Base-by-base conservation (phyloP, 2,888 invertebrate genomes). In the Patella ulyssiponensis region DNA sequence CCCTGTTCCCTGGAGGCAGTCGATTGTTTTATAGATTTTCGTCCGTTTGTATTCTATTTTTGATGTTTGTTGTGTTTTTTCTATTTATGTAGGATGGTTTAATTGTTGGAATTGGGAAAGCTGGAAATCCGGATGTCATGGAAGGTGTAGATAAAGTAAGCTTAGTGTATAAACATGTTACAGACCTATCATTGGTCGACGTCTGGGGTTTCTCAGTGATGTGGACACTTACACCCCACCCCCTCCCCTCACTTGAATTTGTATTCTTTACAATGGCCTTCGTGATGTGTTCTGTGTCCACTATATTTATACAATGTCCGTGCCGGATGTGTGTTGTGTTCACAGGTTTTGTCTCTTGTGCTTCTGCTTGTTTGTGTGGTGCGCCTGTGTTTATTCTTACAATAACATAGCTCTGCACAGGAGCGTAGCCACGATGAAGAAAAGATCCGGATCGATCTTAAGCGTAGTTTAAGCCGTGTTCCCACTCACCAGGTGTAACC, bases 51-150 rank as follows among this genome's bases (percentile, higher is more conserved):
- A 33, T 33, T 33, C 33, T 33, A 33, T 33, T 33, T 33, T 33
- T 3, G 33, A 33, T 33, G 4, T 3, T 33, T 33, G 3, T 33
- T 4, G 2, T 0, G 27, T 27, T 33, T 33, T 33, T 33, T 33
- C 2, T 33, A 33, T 33, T 44, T 44, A 81, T 81, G 12, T 76
- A 90, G 90, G 81, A 90, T 84, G 88, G 88, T 3, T 77, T 77
- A 73, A 91, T 91, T 56, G 84, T 80, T 17, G 90, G 88, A 9
- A 89, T 91, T 53, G 91, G 91, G 3, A 91, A 91, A 83, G 89
- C 91, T 51, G 91, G 91, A 7, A 91, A 91, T 78, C 90, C 90
- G 3, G 91, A 91, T 71, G 84, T 89, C 5, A 91, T 91, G 91
- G 86, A 87, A 5, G 86, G 86, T 0, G 88, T 90, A 0, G 80